Conservation (phyloP, 2,797 vertebrate species). For the Petrocephalus sullivani region DNA sequence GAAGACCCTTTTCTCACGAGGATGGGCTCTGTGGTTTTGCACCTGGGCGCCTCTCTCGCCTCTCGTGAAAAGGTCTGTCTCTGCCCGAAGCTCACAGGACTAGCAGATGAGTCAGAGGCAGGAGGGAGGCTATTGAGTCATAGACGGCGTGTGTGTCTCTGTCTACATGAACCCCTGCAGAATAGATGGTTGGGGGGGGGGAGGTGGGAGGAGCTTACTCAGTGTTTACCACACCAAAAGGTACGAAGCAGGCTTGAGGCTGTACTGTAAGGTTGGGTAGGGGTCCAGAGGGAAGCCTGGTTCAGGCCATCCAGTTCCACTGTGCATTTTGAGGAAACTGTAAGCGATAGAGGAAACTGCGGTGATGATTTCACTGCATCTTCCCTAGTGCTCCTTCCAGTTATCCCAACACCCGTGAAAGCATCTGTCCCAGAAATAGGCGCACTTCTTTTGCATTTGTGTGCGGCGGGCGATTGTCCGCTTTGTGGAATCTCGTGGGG, state of each 20-base stretch:
- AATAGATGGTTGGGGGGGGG: not conserved
- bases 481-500: not conserved
- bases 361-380: not conserved
- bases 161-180: not conserved
- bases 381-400: not conserved
- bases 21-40: not conserved
- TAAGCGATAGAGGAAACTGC: not conserved
- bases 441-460: too few species aligned
- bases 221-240: not conserved
- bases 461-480: not conserved
- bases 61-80: constrained; percentile 1
- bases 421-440: not conserved
- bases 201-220: not conserved
- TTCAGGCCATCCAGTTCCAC: not conserved
- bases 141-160: not conserved
- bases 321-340: not conserved
- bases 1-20: constrained; percentile 23
- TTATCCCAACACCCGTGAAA: not conserved
- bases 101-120: constrained; percentile 30
- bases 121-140: constrained; percentile 29
- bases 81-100: not conserved
- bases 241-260: not conserved
- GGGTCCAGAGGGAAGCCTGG: not conserved
- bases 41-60: constrained; percentile 19
- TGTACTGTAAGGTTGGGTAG: too few species aligned